These are phyloP conservation scores for Crotalus horridus DNA, from an alignment of 2,113 vertebrate species.

Conservation along the genomic window DNA sequence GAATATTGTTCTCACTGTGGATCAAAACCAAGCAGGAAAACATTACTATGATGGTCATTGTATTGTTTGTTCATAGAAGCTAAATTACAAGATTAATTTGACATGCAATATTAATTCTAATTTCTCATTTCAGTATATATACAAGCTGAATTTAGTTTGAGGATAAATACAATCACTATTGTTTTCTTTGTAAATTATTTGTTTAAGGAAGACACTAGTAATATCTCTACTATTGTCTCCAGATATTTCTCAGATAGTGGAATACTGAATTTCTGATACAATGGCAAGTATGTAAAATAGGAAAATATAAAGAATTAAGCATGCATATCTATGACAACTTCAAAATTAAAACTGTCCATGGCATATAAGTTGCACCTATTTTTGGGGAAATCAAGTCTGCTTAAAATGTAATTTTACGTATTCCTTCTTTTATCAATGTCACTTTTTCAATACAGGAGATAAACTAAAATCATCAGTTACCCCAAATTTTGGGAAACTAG, in stretches of 20 bases:
- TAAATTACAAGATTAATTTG: neutral
- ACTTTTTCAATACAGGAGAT: neutral
- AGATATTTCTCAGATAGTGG: neutral
- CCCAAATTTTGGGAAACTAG: neutral
- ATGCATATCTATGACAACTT: neutral
- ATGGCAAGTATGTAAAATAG: neutral
- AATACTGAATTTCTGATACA: neutral
- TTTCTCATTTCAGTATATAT: neutral
- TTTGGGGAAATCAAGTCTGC: neutral
- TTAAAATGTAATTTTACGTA: neutral
- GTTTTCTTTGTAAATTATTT: neutral
- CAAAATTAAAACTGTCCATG: neutral
- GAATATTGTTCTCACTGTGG: constrained; percentile 88
- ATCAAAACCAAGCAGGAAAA: constrained; percentile 21
- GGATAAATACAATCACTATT: neutral
- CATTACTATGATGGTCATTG: neutral
- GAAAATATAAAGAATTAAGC: neutral
- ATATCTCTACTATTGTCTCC: neutral
- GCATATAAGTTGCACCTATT: neutral
- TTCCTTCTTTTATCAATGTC: neutral
- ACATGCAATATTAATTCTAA: neutral
- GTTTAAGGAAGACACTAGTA: neutral
- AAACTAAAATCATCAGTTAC: neutral
- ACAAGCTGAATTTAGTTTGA: neutral
- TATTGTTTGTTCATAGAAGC: neutral